A percentile compares a stretch with the other conserved stretches of the same genome.
Evolutionary conservation across 2,888 invertebrate genomes (phyloP).

Genomic region (Eristalis tenax): DNA sequence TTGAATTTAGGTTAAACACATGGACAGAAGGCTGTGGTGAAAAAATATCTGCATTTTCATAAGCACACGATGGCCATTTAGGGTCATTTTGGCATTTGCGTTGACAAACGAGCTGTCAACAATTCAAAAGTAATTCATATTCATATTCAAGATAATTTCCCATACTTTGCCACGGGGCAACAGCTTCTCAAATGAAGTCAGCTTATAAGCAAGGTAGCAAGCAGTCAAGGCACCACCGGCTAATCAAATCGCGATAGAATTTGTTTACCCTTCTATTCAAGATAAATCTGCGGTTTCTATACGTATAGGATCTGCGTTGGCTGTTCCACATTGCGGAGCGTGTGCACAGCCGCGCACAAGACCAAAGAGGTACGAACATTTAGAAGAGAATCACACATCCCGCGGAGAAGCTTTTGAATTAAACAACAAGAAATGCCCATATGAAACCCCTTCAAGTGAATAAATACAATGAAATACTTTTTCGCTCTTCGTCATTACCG

Average conservation of each 20-base stretch:
- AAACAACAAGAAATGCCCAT: background rate
- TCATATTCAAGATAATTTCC: background rate
- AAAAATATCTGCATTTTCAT: background rate
- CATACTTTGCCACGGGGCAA: background rate
- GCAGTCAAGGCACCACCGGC: background rate
- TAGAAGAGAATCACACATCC: background rate
- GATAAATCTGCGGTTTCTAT: no score
- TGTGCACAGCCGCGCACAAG: no score
- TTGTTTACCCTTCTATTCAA: background rate
- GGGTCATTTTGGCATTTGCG: background rate
- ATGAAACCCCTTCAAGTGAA: constrained; percentile 28
- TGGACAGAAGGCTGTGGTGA: background rate
- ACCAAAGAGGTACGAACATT: no score
- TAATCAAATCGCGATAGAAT: background rate
- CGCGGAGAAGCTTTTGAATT: background rate
- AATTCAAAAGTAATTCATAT: background rate
- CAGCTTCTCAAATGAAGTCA: no score
- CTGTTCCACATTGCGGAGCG: no score
- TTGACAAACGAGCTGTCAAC: background rate
- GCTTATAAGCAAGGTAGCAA: background rate
- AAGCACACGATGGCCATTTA: background rate
- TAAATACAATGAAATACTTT: constrained; percentile 33
- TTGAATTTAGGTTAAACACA: background rate
- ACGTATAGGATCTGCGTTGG: background rate
- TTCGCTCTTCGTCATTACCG: constrained; percentile 1